Conservation (phyloP, 2,888 invertebrate species). For the Drosophila rubida region DNA sequence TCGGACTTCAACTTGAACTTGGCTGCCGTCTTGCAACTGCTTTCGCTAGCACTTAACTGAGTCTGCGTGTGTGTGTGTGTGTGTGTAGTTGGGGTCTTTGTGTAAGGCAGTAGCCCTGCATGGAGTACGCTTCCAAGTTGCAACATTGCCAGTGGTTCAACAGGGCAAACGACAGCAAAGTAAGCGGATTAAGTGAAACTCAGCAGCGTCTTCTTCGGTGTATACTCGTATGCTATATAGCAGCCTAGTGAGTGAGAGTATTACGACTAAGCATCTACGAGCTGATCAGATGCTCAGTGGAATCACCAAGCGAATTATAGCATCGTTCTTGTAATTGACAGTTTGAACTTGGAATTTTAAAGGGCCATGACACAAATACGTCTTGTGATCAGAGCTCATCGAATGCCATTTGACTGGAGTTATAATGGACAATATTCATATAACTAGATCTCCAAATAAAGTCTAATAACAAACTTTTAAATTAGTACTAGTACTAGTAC, state of each 20-base stretch:
- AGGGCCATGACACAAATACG: too few relatives aligned
- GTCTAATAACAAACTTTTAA: too few relatives aligned
- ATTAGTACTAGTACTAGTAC: too few relatives aligned
- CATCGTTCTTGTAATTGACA: too few relatives aligned
- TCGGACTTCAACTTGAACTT: conserved; percentile 29
- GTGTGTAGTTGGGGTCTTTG: conserved; percentile 26
- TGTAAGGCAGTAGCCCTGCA: conserved; percentile 67
- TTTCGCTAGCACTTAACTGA: conserved; percentile 18
- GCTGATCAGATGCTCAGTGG: too few relatives aligned
- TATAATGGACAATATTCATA: too few relatives aligned
- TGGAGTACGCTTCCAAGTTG: conserved; percentile 49
- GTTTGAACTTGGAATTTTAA: too few relatives aligned
- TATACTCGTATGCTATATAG: background rate
- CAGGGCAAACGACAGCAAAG: conserved; percentile 2
- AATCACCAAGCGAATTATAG: too few relatives aligned
- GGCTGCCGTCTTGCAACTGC: conserved; percentile 28
- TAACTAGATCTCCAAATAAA: too few relatives aligned
- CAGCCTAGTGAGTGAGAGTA: background rate
- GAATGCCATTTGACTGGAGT: too few relatives aligned
- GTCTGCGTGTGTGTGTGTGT: background rate
- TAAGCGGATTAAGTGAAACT: conserved; percentile 61
- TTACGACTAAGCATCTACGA: background rate
- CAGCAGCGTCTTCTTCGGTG: background rate
- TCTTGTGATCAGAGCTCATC: too few relatives aligned
- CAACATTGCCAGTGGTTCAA: conserved; percentile 52